Conservation (phyloP, 2,797 vertebrate genomes). For the Megaceryle alcyon region DNA sequence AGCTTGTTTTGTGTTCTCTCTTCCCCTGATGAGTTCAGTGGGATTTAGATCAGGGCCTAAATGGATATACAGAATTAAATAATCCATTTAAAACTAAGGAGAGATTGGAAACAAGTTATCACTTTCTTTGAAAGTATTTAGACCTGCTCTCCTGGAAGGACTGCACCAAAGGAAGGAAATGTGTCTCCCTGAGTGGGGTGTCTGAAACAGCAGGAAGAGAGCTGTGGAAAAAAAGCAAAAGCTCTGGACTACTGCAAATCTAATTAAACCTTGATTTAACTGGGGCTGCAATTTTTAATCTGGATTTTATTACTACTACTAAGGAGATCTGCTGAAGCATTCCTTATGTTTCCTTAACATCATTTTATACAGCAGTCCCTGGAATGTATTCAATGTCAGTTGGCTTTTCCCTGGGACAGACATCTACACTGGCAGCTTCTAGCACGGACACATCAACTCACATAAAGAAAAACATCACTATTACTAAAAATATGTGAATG, state of each 20-base stretch:
- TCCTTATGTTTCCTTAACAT: not conserved
- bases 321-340: not conserved
- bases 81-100: not conserved
- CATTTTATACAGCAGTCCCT: not conserved
- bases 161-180: not conserved
- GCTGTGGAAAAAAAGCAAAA: not conserved
- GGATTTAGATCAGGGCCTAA: not conserved
- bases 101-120: not conserved
- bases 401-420: not conserved
- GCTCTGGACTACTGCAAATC: not conserved
- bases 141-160: not conserved
- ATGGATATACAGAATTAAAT: not conserved
- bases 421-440: not conserved
- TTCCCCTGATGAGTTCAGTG: fast-evolving
- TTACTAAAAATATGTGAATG: conserved; percentile 34
- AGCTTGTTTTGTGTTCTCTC: fast-evolving
- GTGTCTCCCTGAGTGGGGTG: not conserved
- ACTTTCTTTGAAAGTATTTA: not conserved
- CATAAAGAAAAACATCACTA: not conserved
- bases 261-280: not conserved
- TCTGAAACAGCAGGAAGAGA: not conserved
- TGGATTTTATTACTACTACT: not conserved
- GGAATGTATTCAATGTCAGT: not conserved
- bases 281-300: not conserved
- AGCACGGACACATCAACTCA: not conserved